Conservation (phyloP, 2,113 vertebrate genomes). For the Mirza zaza region DNA sequence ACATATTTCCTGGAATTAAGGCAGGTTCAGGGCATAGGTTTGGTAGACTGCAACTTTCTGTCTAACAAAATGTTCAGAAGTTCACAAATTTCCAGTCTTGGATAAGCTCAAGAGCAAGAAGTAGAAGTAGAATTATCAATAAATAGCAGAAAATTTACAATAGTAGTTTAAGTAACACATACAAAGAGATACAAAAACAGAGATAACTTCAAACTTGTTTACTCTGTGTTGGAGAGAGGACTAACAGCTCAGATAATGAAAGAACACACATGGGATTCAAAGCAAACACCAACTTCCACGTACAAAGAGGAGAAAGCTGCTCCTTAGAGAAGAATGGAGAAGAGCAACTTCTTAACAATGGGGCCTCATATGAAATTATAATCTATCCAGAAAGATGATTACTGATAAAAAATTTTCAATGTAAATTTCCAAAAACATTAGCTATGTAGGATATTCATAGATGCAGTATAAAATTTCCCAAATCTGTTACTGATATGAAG, state of each 20-base stretch:
- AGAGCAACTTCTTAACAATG: neutral
- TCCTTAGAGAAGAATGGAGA: neutral
- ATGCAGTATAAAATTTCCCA: neutral
- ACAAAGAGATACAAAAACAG: neutral
- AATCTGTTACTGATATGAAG: neutral
- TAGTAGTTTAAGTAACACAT: neutral
- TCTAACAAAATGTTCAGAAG: neutral
- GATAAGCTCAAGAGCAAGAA: neutral
- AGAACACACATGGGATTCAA: neutral
- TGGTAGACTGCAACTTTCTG: neutral
- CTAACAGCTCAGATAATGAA: neutral
- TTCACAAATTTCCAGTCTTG: neutral
- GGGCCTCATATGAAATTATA: neutral
- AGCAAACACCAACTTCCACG: neutral
- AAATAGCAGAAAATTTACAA: neutral
- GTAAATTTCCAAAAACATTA: neutral
- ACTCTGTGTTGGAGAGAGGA: neutral
- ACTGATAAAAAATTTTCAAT: neutral
- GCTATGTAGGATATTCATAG: neutral
- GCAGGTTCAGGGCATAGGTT: neutral
- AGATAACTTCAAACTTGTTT: neutral
- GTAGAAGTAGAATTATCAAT: neutral
- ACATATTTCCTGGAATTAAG: neutral
- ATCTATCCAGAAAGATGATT: neutral
- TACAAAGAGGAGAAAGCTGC: fast-evolving